Evolutionary conservation across 1,140 invertebrate species (phyloP).

Genomic region (Drosophila dunni): DNA sequence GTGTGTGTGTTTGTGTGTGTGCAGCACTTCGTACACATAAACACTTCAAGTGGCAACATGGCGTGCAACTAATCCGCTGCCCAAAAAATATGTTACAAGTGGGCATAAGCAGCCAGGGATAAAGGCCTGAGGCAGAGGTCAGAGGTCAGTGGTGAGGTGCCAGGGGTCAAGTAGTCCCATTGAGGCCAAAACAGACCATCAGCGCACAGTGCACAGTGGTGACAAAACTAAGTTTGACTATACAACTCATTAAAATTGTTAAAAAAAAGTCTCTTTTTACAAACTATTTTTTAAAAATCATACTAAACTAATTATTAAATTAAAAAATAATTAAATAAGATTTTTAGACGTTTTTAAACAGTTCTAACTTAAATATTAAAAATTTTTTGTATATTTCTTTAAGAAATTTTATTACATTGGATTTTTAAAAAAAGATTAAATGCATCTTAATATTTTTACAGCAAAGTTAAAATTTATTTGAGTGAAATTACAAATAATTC

Average conservation of each 20-base stretch:
- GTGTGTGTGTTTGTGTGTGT: slow-evolving; percentile 17
- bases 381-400: no score
- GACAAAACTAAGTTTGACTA: not conserved
- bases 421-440: no score
- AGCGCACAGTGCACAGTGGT: slow-evolving; percentile 18
- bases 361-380: no score
- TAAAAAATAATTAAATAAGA: no score
- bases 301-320: no score
- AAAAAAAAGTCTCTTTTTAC: no score
- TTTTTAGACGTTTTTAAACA: no score
- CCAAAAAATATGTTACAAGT: slow-evolving; percentile 83
- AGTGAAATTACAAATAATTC: not conserved
- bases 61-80: slow-evolving; percentile 81
- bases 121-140: slow-evolving; percentile 3
- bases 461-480: not conserved
- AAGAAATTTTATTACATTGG: no score
- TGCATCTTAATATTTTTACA: no score
- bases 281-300: no score
- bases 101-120: slow-evolving; percentile 57
- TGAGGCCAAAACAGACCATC: slow-evolving; percentile 35
- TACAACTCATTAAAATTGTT: no score
- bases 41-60: slow-evolving; percentile 84
- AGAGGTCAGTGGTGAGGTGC: not conserved
- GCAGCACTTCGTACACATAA: slow-evolving; percentile 67
- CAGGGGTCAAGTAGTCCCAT: slow-evolving; percentile 28